phyloP scores from a whole-genome alignment of 2,797 vertebrate genomes.

The Thalassophryne amazonica region DNA sequence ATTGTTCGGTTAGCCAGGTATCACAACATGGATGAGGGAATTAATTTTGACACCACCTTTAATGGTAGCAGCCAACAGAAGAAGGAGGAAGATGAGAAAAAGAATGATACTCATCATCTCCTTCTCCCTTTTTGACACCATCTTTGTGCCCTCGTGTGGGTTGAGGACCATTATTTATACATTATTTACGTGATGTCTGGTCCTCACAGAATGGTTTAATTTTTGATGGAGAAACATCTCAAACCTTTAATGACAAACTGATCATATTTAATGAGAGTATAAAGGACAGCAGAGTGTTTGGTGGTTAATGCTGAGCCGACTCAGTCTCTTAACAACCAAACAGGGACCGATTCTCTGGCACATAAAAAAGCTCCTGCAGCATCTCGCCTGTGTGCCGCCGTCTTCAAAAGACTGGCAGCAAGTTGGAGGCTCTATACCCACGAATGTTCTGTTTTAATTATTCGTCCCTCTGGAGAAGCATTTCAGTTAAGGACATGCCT shows the following conservation, averaged over 20 bases:
- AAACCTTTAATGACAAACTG: neutral
- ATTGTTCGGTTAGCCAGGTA: too few relatives aligned
- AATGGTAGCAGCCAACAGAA: too few relatives aligned
- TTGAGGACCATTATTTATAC: too few relatives aligned
- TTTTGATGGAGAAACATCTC: neutral
- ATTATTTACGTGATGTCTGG: neutral
- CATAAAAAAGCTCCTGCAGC: constrained; percentile 2
- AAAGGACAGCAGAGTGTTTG: neutral
- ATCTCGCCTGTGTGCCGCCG: neutral
- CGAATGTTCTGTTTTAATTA: constrained; percentile 5
- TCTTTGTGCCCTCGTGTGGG: too few relatives aligned
- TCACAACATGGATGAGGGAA: too few relatives aligned
- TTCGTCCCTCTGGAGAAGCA: constrained; percentile 8
- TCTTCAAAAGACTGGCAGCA: constrained; percentile 9
- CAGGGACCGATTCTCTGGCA: neutral
- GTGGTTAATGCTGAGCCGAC: constrained; percentile 10
- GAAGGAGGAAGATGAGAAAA: too few relatives aligned
- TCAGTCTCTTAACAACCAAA: constrained; percentile 3
- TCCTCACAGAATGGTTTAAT: neutral
- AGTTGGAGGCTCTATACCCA: neutral
- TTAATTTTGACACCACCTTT: too few relatives aligned
- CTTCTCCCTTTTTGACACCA: too few relatives aligned
- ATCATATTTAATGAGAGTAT: neutral
- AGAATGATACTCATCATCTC: too few relatives aligned
- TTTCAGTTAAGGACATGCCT: constrained; percentile 19